Evolutionary conservation across 2,888 invertebrate species (phyloP).

Genomic region (Heteropelma amictum): DNA sequence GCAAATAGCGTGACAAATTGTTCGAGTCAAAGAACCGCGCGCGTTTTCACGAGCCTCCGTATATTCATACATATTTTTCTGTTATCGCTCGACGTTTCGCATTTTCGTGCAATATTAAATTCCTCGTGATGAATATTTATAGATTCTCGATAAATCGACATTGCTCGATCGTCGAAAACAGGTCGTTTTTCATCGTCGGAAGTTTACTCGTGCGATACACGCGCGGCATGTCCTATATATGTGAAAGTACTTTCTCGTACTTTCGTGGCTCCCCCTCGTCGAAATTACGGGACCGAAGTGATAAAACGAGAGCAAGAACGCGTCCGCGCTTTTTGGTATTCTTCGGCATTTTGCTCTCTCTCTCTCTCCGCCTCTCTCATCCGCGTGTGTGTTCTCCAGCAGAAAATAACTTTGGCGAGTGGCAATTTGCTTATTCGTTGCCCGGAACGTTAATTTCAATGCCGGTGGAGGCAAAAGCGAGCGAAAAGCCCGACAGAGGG

Average conservation of each 20-base stretch:
- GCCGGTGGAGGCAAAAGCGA: constrained; percentile 33
- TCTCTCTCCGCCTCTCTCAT: constrained; percentile 2
- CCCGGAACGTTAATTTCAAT: constrained; percentile 57
- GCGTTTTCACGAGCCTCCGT: too few species aligned
- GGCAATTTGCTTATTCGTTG: constrained; percentile 56
- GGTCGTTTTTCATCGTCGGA: too few species aligned
- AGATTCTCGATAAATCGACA: too few species aligned
- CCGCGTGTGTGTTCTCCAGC: not conserved
- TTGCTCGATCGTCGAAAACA: not conserved
- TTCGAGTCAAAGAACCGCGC: constrained; percentile 22
- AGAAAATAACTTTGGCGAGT: constrained; percentile 45
- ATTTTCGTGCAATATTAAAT: constrained; percentile 22
- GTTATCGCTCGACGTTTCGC: not conserved
- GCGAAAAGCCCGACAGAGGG: constrained; percentile 1
- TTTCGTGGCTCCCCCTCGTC: constrained; percentile 3
- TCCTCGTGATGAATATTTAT: too few species aligned
- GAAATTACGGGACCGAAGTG: constrained; percentile 40
- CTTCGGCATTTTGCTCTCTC: too few species aligned
- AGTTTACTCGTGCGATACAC: not conserved
- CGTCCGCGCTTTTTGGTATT: not conserved
- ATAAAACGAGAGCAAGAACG: constrained; percentile 26
- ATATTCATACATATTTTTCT: not conserved
- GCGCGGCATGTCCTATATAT: constrained; percentile 8
- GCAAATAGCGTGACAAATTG: constrained; percentile 33
- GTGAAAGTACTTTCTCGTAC: constrained; percentile 3